Evolutionary conservation across 2,113 vertebrate genomes (phyloP), one percentile per base, ranked within the genome.

Genomic region (Prionailurus viverrinus): DNA sequence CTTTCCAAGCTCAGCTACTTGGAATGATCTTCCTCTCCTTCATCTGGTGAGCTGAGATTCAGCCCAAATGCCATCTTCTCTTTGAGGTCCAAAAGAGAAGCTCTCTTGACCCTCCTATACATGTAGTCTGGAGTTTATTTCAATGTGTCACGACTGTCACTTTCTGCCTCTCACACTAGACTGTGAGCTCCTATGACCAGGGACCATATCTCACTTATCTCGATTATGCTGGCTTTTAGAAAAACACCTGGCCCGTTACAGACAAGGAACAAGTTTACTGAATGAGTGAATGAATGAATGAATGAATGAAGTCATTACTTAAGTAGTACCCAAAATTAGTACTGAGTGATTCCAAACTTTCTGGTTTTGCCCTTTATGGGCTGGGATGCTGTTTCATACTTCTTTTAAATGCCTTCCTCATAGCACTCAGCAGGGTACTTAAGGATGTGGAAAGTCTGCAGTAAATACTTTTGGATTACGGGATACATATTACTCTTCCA

Each of bases 391-490:
- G n/a, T 80, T 95, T 97, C 71, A 81, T 36, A 90, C 53, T 55
- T 87, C 85, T 90, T 95, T 39, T 92, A 19, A 96, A 87, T 94
- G 66, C 73, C 85, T 97, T 91, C 94, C 91, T 93, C 93, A 66
- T 1, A 94, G 45, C 53, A 94, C 18, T 76, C 58, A 19, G 86
- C 94, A 97, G 39, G 58, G 31, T 15, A 79, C 41, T 63, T 91
- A 76, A 89, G n/a, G 82, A 92, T 48, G 39, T 73, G 27, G n/a
- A 79, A 96, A 91, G 31, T 95, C 79, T 89, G 39, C 71, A 97
- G 78, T 93, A 97, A 97, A 94, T 86, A 97, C 36, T 93, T 97
- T 14, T 81, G 87, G 45, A 94, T 93, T 91, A 96, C 36, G 53
- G 16, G 12, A 92, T 81, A 79, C 87, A 78, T 68, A 92, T 89